Evolutionary conservation across 1,140 invertebrate species (phyloP), one percentile per base, ranked within the genome.

Genomic region (Phocides pigmalion): DNA sequence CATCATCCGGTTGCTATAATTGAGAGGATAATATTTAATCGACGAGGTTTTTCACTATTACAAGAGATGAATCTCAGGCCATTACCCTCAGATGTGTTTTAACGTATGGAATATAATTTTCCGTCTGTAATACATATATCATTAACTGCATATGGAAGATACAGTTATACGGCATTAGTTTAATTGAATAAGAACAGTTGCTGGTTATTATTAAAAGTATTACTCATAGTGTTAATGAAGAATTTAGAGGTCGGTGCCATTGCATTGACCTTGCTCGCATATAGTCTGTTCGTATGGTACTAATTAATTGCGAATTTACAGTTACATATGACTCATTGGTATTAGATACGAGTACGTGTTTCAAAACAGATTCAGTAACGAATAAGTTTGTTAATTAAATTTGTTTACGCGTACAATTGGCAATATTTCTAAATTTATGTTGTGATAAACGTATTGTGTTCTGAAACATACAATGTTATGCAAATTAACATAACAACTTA

Each of bases 201-300:
- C 12, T 17, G 25, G n/a, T 11, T 51, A 49, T 32, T 22, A 50
- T 51, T 51, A 51, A 49, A 44, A 32, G n/a, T 44, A 56, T 12
- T 28, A 46, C 15, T 58, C 39, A 44, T 20, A 14, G 35, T 49
- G 12, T 37, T 39, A 12, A 35, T 39, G 19, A n/a, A 39, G 50
- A 53, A 25, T 58, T 44, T 44, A 56, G 41, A 58, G 54, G 39
- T 46, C 15, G 15, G 20, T 58, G 41, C 12, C 54, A 44, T 44
- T 58, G 39, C 54, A 58, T 46, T 58, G 54, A 58, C 54, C 54
- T 58, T 58, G 41, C 39, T 25, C 22, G 9, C 54, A 58, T 46
- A 58, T 58, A 41, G 54, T 17, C 22, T 19, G 54, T 12, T 58
- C 4, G 41, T 58, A 46, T 14, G 54, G 46, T 44, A 44, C 15